Evolutionary conservation across 2,113 vertebrate genomes (phyloP).

Genomic region (Coracopsis vasa): DNA sequence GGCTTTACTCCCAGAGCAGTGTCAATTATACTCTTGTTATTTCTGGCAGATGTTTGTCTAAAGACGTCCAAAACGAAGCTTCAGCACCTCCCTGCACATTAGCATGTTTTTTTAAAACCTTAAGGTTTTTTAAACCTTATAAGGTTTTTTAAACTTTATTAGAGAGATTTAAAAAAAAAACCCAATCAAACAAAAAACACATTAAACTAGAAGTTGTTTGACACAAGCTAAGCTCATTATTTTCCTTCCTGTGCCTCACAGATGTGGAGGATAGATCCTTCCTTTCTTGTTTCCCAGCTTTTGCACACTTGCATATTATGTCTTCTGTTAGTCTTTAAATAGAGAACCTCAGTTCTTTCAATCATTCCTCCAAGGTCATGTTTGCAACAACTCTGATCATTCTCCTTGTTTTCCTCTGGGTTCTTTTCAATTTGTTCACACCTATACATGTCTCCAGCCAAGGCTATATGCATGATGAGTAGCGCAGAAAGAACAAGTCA

Average conservation of each 20-base stretch:
- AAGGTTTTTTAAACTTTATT: not conserved
- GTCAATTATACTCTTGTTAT: constrained; percentile 19
- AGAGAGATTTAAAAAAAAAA: not conserved
- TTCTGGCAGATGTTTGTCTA: constrained; percentile 38
- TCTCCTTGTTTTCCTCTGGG: not conserved
- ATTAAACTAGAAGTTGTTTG: not conserved
- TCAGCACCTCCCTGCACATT: not conserved
- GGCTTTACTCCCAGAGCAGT: not conserved
- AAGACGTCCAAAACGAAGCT: constrained; percentile 19
- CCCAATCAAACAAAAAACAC: not conserved
- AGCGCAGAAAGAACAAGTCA: not conserved
- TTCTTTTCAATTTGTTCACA: not conserved
- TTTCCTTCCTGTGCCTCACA: not conserved
- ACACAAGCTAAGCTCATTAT: constrained; percentile 12
- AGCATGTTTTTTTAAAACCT: not conserved
- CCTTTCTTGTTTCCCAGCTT: constrained; percentile 9
- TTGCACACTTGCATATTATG: not conserved
- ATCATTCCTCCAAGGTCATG: not conserved
- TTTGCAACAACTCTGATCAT: not conserved
- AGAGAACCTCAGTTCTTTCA: not conserved
- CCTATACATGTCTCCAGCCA: not conserved
- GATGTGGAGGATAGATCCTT: not conserved
- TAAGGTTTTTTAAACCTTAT: constrained; percentile 10
- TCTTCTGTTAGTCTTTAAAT: not conserved
- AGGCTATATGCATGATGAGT: not conserved